Conservation (phyloP, 1,140 invertebrate species). For the Lepidurus couesii region DNA sequence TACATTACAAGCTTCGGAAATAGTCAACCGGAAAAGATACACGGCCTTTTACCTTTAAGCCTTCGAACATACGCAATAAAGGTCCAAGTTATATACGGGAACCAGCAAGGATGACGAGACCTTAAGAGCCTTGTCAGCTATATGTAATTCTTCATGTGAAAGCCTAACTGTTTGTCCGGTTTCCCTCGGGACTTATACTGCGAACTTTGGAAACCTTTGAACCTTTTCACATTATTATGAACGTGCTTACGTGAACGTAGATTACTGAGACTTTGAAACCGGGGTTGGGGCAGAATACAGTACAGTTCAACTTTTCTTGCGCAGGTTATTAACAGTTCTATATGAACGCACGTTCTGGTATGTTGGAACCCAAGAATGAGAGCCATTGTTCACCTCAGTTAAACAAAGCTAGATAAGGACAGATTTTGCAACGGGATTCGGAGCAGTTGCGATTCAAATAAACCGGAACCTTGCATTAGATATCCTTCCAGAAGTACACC, state of each 20-base stretch:
- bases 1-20: constrained; percentile 5
- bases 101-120: background rate
- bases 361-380: no score
- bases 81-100: background rate
- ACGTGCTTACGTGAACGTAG: background rate
- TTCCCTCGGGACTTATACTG: background rate
- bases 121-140: background rate
- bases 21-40: background rate
- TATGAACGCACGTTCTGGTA: no score
- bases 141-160: background rate
- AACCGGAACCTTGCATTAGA: no score
- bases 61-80: background rate
- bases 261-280: background rate
- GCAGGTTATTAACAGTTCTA: no score
- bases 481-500: no score
- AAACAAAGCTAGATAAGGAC: no score
- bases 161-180: background rate
- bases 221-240: background rate
- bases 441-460: no score
- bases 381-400: no score
- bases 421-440: no score
- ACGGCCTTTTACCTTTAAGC: constrained; percentile 14
- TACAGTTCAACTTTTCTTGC: no score
- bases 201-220: background rate
- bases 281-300: no score